Evolutionary conservation across 2,113 vertebrate genomes (phyloP).

Genomic region (Deroptyus accipitrinus): DNA sequence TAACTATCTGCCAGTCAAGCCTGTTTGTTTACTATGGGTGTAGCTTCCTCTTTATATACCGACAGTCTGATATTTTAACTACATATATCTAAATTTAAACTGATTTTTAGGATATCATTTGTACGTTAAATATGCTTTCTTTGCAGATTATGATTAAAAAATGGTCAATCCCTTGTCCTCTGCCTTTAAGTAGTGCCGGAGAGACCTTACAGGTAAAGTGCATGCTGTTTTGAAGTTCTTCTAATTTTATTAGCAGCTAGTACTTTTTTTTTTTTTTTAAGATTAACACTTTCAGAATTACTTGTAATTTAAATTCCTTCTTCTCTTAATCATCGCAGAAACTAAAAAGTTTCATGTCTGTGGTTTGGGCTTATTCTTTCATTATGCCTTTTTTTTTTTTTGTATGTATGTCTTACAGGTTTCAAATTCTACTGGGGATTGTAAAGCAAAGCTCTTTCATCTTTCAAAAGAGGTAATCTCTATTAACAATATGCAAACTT

Average conservation of each 20-base stretch:
- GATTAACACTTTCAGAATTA: neutral
- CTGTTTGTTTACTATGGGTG: neutral
- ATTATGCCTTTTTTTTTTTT: slow-evolving; percentile 24
- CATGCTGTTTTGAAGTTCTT: slow-evolving; percentile 25
- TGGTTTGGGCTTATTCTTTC: slow-evolving; percentile 19
- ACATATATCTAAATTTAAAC: neutral
- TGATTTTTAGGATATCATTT: neutral
- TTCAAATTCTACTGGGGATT: slow-evolving; percentile 84
- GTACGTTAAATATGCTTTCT: neutral
- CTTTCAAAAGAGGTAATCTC: slow-evolving; percentile 88
- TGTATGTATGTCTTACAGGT: slow-evolving; percentile 76
- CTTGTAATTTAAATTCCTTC: slow-evolving; percentile 33
- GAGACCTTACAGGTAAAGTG: slow-evolving; percentile 66
- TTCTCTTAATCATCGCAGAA: slow-evolving; percentile 29
- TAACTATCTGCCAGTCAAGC: neutral
- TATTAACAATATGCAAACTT: neutral
- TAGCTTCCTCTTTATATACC: neutral
- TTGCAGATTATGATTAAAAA: slow-evolving; percentile 89
- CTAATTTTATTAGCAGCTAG: slow-evolving; percentile 42
- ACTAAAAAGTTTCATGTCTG: neutral
- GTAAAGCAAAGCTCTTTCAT: slow-evolving; percentile 88
- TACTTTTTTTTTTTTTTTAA: neutral
- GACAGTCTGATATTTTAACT: neutral
- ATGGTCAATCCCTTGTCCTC: slow-evolving; percentile 91
- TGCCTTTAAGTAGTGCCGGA: slow-evolving; percentile 74